Evolutionary conservation across 2,113 vertebrate species (phyloP).

Genomic region (Tretioscincus oriximinensis): DNA sequence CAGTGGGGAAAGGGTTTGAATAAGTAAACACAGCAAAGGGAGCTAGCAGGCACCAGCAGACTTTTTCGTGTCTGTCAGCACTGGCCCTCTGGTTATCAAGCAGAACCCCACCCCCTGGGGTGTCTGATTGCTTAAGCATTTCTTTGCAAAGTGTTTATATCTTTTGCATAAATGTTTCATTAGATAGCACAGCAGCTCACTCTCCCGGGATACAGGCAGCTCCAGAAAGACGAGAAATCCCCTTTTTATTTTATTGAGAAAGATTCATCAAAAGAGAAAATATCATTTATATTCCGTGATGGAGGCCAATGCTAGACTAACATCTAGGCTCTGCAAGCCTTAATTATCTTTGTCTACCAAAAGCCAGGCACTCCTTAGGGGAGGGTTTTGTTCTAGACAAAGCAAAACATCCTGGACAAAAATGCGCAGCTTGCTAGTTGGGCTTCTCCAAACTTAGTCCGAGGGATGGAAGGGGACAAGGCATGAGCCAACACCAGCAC

Average conservation of each 20-base stretch:
- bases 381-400: too few species aligned
- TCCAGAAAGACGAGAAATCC: not conserved
- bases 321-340: not conserved
- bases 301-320: not conserved
- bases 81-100: not conserved
- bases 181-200: slow-evolving; percentile 41
- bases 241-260: not conserved
- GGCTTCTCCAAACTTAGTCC: too few species aligned
- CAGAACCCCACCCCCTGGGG: slow-evolving; percentile 36
- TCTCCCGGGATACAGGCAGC: slow-evolving; percentile 39
- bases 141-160: slow-evolving; percentile 60
- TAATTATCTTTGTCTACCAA: not conserved
- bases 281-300: not conserved
- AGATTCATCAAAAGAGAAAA: slow-evolving; percentile 1
- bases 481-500: too few species aligned
- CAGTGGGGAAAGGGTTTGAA: not conserved
- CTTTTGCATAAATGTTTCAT: slow-evolving; percentile 61
- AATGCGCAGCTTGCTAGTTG: too few species aligned
- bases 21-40: not conserved
- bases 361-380: too few species aligned
- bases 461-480: too few species aligned
- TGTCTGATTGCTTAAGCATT: slow-evolving; percentile 55
- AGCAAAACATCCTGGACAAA: too few species aligned
- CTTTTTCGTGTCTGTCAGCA: slow-evolving; percentile 17
- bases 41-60: not conserved